phyloP scores from a whole-genome alignment of 2,888 invertebrate genomes.

The Mythimna vitellina region DNA sequence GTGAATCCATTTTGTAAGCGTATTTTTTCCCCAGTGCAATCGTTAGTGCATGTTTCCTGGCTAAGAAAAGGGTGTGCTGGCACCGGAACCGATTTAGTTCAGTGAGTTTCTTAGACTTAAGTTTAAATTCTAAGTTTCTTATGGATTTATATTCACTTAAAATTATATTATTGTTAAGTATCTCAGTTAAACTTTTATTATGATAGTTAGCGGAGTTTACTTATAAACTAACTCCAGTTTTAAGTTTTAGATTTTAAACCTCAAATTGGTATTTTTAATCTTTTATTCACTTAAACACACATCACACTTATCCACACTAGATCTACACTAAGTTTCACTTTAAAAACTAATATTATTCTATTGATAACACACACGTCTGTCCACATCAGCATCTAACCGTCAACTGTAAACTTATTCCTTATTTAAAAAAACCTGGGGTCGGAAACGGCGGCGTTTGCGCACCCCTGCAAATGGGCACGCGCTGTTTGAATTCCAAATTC shows the following conservation, averaged over 20 bases:
- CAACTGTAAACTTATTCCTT: conserved; percentile 80
- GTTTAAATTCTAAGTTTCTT: conserved; percentile 30
- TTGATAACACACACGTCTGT: conserved; percentile 65
- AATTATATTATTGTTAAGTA: conserved; percentile 14
- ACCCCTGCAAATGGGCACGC: conserved; percentile 85
- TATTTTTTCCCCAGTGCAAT: conserved; percentile 71
- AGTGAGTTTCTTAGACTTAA: conserved; percentile 39
- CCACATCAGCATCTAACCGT: conserved; percentile 78
- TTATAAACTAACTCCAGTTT: no score
- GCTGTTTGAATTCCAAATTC: conserved; percentile 67
- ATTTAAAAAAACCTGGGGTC: conserved; percentile 79
- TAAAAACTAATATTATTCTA: conserved; percentile 43
- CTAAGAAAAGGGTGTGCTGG: conserved; percentile 72
- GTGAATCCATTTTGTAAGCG: conserved; percentile 86
- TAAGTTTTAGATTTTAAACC: conserved; percentile 22
- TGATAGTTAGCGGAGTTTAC: neutral
- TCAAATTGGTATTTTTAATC: conserved; percentile 1
- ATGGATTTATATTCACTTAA: conserved; percentile 38
- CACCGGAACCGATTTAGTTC: conserved; percentile 73
- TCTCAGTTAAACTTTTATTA: conserved; percentile 7
- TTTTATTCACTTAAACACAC: conserved; percentile 38
- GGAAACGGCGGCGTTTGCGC: conserved; percentile 86
- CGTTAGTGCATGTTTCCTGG: conserved; percentile 75
- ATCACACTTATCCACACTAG: conserved; percentile 24
- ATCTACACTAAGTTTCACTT: conserved; percentile 33